Conservation (phyloP, 2,113 vertebrate species). For the Pseudorhombus dupliciocellatus region DNA sequence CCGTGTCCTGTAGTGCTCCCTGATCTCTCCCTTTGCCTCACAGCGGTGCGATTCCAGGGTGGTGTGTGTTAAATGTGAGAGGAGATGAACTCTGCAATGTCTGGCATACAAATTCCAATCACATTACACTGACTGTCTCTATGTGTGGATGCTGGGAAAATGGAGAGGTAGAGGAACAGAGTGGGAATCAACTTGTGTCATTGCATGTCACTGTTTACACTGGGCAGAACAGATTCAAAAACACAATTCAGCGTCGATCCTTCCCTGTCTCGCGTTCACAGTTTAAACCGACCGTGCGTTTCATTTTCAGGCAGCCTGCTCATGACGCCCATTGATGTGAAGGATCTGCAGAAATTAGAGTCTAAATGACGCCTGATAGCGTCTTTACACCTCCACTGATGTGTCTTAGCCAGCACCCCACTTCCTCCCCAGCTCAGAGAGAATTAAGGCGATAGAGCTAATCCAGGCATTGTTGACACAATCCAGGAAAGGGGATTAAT, state of each 20-base stretch:
- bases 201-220: conserved; percentile 28
- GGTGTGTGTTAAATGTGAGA: conserved; percentile 86
- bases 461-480: conserved; percentile 79
- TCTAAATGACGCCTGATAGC: conserved; percentile 53
- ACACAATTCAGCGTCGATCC: conserved; percentile 27
- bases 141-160: neutral
- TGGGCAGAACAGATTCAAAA: conserved; percentile 17
- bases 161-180: conserved; percentile 1
- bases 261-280: conserved; percentile 9
- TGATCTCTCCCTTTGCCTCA: conserved; percentile 25
- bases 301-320: conserved; percentile 28
- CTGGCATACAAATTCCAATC: conserved; percentile 88
- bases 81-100: conserved; percentile 89
- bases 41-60: conserved; percentile 81
- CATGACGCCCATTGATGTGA: conserved; percentile 43
- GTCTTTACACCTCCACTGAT: conserved; percentile 56
- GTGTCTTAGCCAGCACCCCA: conserved; percentile 38
- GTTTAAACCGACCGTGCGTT: conserved; percentile 21
- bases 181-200: conserved; percentile 31
- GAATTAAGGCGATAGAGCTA: conserved; percentile 71
- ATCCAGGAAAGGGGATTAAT: conserved; percentile 78
- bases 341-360: conserved; percentile 46
- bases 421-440: conserved; percentile 35
- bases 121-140: conserved; percentile 80
- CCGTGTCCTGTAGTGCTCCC: conserved; percentile 46